phyloP scores from a whole-genome alignment of 2,113 vertebrate species.

The Acrocephalus arundinaceus region DNA sequence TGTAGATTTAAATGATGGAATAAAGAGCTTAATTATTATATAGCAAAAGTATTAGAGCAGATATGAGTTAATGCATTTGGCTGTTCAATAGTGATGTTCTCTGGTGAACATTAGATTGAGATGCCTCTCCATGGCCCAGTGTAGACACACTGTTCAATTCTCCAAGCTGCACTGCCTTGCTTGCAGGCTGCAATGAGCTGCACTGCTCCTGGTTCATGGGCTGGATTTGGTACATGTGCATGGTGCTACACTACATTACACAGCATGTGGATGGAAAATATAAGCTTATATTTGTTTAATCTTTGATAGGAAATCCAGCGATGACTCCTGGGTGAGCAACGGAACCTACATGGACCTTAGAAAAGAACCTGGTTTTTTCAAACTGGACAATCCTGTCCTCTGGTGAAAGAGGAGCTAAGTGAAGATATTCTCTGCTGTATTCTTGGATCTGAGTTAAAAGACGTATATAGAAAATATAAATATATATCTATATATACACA shows the following conservation, averaged over 20 bases:
- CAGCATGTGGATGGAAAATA: not conserved
- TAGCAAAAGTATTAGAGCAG: not conserved
- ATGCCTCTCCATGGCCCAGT: not conserved
- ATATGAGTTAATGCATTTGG: not conserved
- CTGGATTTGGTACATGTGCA: not conserved
- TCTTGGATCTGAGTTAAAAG: constrained; percentile 29
- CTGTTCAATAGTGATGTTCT: not conserved
- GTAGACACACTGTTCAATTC: not conserved
- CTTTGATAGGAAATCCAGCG: constrained; percentile 82
- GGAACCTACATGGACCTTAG: constrained; percentile 91
- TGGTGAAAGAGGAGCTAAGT: constrained; percentile 81
- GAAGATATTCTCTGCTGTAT: not conserved
- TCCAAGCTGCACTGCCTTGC: not conserved
- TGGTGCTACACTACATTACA: not conserved
- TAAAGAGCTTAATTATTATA: not conserved
- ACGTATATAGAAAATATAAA: constrained; percentile 1
- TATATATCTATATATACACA: not conserved
- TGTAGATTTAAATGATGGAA: not conserved
- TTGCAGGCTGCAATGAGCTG: not conserved
- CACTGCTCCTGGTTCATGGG: not conserved
- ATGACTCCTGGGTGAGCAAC: constrained; percentile 94
- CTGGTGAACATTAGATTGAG: not conserved
- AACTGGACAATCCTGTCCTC: constrained; percentile 84
- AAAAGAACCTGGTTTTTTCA: constrained; percentile 86
- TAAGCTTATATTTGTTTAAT: not conserved